These are phyloP conservation scores for Tanytarsus gracilentus DNA, from an alignment of 2,888 invertebrate genomes.

Conservation along the genomic window DNA sequence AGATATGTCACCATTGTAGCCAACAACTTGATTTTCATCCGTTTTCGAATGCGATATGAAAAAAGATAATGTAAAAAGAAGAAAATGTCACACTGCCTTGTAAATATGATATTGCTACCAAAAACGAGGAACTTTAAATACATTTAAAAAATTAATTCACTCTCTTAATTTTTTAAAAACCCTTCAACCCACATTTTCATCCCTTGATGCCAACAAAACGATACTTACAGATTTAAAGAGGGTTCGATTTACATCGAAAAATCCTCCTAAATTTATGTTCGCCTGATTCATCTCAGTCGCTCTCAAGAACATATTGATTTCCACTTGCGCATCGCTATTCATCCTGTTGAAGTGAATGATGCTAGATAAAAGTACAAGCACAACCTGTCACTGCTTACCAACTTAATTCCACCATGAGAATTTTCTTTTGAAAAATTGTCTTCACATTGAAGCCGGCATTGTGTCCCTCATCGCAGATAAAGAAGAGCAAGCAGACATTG, in stretches of 20 bases:
- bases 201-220: not conserved
- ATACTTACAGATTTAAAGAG: constrained; percentile 61
- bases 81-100: too few species aligned
- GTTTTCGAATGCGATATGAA: too few species aligned
- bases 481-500: constrained; percentile 57
- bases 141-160: too few species aligned
- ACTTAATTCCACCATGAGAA: constrained; percentile 60
- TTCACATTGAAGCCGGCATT: constrained; percentile 63
- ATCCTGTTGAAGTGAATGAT: constrained; percentile 37
- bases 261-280: constrained; percentile 62
- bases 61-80: too few species aligned
- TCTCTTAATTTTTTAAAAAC: not conserved
- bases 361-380: too few species aligned
- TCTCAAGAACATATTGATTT: constrained; percentile 65
- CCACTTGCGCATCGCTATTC: constrained; percentile 60
- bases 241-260: constrained; percentile 61
- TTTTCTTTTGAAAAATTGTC: constrained; percentile 63
- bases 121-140: too few species aligned
- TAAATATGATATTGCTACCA: too few species aligned
- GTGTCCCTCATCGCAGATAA: constrained; percentile 65
- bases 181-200: not conserved
- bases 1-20: constrained; percentile 70
- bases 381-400: too few species aligned
- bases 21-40: constrained; percentile 48
- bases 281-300: constrained; percentile 71